Percentiles rank a stretch among this genome's conserved stretches.
Conservation (phyloP, 2,888 invertebrate genomes). For the Dynastes hyllus region DNA sequence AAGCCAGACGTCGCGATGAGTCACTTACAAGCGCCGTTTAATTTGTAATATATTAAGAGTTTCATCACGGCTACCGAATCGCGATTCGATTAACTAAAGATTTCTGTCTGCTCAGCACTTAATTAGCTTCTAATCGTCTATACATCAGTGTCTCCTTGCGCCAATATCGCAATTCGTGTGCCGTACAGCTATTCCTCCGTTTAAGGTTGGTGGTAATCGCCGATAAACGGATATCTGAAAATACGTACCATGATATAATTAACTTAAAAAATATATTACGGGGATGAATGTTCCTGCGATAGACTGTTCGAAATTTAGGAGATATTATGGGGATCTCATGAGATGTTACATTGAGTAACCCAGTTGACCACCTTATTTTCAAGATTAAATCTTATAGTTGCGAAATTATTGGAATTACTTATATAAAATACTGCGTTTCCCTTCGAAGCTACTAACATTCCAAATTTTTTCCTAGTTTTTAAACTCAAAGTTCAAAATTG, state of each 20-base stretch:
- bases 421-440: too few species aligned
- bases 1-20: conserved; percentile 54
- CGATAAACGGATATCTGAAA: neutral
- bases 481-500: too few species aligned
- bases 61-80: conserved; percentile 61
- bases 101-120: conserved; percentile 58
- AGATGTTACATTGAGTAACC: too few species aligned
- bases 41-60: conserved; percentile 63
- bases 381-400: too few species aligned
- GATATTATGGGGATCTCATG: too few species aligned
- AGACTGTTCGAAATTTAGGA: too few species aligned
- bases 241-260: neutral
- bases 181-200: neutral
- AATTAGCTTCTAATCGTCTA: conserved; percentile 59
- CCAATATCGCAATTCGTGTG: conserved; percentile 39
- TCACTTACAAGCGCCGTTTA: conserved; percentile 59
- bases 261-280: too few species aligned
- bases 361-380: too few species aligned
- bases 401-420: too few species aligned
- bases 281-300: too few species aligned
- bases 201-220: neutral
- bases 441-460: too few species aligned
- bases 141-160: conserved; percentile 53
- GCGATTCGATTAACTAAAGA: conserved; percentile 61
- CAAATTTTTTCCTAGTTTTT: too few species aligned